Evolutionary conservation across 2,113 vertebrate species (phyloP).

Genomic region (Trochalopteron elliotii): DNA sequence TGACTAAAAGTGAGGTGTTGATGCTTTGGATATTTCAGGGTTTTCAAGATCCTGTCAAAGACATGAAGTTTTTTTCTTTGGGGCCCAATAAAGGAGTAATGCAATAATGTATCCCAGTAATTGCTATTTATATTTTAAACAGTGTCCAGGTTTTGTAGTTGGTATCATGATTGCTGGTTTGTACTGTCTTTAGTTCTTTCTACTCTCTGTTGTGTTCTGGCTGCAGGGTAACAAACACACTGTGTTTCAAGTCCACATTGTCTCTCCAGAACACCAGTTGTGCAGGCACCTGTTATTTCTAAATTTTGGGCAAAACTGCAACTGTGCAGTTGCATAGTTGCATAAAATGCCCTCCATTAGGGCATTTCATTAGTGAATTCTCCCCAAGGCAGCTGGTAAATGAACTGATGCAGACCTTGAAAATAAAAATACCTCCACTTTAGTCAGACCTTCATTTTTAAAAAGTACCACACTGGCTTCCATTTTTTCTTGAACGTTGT

Average conservation of each 20-base stretch:
- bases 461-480: rapidly evolving
- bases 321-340: not conserved
- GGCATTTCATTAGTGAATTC: not conserved
- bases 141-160: not conserved
- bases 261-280: not conserved
- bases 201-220: not conserved
- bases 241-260: not conserved
- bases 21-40: not conserved
- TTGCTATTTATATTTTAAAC: not conserved
- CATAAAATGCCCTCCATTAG: not conserved
- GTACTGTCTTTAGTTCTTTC: not conserved
- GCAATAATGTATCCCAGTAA: not conserved
- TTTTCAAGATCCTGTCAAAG: not conserved
- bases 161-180: not conserved
- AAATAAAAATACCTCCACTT: not conserved
- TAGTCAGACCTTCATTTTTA: not conserved
- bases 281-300: not conserved
- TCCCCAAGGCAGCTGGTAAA: not conserved
- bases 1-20: not conserved
- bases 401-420: not conserved
- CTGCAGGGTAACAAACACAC: not conserved
- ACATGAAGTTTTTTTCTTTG: not conserved
- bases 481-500: rapidly evolving
- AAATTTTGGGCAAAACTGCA: not conserved
- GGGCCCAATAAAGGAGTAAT: not conserved